phyloP scores from a whole-genome alignment of 2,113 vertebrate species.

The pig (Sus scrofa) region T2T-Sscrofa CM000819.6:60507001-60507500 shows the following conservation, averaged over 20 bases:
- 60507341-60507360: not conserved
- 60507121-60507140: not conserved
- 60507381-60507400: too few relatives aligned
- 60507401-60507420: too few relatives aligned
- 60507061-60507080: not conserved
- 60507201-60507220: not conserved
- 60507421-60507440: too few relatives aligned
- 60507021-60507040: not conserved
- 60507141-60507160: not conserved
- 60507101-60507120: not conserved
- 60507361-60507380: not conserved
- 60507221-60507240: not conserved
- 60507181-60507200: not conserved
- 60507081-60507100: not conserved
- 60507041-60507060: not conserved
- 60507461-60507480: not conserved
- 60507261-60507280: not conserved
- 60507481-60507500: not conserved
- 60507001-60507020: not conserved
- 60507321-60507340: not conserved
- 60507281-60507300: accelerated
- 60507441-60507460: not conserved
- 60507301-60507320: not conserved
- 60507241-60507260: not conserved
- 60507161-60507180: not conserved